Evolutionary conservation across 2,113 vertebrate species (phyloP), one percentile per base, ranked within the genome.

Genomic region (Tragelaphus strepsiceros): DNA sequence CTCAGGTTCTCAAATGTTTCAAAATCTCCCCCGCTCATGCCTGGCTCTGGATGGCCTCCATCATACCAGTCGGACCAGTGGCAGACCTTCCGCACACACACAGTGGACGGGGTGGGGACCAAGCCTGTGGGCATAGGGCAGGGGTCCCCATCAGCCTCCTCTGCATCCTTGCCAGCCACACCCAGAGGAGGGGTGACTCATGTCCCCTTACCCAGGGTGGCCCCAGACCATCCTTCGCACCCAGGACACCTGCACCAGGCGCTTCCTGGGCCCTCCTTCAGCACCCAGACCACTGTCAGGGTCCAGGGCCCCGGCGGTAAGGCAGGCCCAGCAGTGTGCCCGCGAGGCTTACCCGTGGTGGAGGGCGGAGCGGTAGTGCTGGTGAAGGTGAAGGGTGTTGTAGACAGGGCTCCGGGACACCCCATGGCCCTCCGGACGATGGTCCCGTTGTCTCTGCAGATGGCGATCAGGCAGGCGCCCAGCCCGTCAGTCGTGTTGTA

Each of bases 401-500:
- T 91, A 64, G 94, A 1, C 0, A 0, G 9, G 6, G 3, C 30
- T 8, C 13, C 22, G 0, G 67, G 93, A 10, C 98, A 98, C 0
- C 58, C 86, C 46, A 39, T 4, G 0, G 61, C 1, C 7, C 0
- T 83, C 92, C 99, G 98, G 49, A 14, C 11, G 32, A 99, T 98
- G 26, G 98, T 99, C 7, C 99, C 98, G 0, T 99, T 99, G 32
- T 97, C 32, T 1, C 97, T 97, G 0, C 99, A 99, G 9, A 56
- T 88, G 87, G 99, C 99, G 3, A 74, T 93, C 39, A 99, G n/a
- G 91, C 99, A 99, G 96, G 98, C 99, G 0, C 99, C 99, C 2
- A 98, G 98, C 59, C 99, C 99, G 7, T 99, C 99, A 0, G 99
- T 98, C 3, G 99, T 99, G 88, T 97, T 98, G 97, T 99, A 99